Conservation (phyloP, 2,113 vertebrate species). For the Eurypyga helias region DNA sequence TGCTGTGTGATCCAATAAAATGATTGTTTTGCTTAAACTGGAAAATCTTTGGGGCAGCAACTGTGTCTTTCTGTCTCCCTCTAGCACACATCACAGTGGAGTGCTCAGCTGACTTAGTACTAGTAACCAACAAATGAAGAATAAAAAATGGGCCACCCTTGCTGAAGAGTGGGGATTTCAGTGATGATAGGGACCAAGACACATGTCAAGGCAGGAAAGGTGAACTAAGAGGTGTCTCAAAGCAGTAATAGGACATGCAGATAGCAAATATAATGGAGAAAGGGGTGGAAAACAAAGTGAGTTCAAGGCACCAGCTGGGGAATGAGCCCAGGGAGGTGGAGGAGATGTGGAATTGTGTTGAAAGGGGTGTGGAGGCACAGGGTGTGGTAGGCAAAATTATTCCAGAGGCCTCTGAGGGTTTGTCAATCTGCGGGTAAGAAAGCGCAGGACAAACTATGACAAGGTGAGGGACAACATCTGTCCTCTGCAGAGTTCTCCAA, state of each 20-base stretch:
- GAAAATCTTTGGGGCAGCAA: not conserved
- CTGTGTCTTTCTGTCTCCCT: not conserved
- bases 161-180: not conserved
- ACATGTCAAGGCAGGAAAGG: not conserved
- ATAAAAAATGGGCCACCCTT: not conserved
- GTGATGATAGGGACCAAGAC: not conserved
- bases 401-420: not conserved
- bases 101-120: rapidly evolving
- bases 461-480: not conserved
- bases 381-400: not conserved
- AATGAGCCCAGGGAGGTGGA: not conserved
- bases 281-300: not conserved
- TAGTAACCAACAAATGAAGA: not conserved
- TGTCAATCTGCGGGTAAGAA: not conserved
- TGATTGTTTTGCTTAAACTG: not conserved
- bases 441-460: not conserved
- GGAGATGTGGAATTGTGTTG: slow-evolving; percentile 29
- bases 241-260: not conserved
- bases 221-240: not conserved
- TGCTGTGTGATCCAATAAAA: not conserved
- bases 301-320: not conserved
- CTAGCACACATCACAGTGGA: too few relatives aligned
- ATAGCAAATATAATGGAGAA: not conserved
- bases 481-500: not conserved
- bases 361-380: slow-evolving; percentile 30